Base-by-base conservation (phyloP, 2,113 vertebrate species). In the Phylloscopus trochiloides region DNA sequence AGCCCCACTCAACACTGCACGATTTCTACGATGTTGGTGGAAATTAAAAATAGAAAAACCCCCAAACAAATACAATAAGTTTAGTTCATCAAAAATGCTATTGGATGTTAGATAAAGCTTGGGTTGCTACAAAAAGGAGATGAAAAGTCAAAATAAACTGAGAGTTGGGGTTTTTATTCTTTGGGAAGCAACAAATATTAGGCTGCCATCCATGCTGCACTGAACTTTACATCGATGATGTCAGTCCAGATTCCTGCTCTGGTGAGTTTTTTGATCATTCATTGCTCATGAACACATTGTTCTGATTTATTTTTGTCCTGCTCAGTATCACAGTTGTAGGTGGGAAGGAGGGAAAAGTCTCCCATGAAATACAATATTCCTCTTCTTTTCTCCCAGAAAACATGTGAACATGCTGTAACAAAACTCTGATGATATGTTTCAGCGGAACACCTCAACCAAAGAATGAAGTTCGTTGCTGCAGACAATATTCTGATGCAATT, bases 241-340 rank as follows among this genome's bases (percentile, higher is more conserved):
- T 84, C 68, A 63, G 26, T 52, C 40, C 36, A 4, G 34, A 40
- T 71, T 89, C 75, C 83, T 72, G 54, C 48, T 85, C 66, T 92
- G 48, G 24, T 92, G 79, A 82, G 34, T 13, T 88, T 87, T 91
- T 86, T 71, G 21, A 57, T 94, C 32, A 25, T 70, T 58, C 21
- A 3, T 87, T 65, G 34, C 73, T 93, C 52, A 52, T 58, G 70
- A 95, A 73, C 45, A 38, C 36, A 26, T 86, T 72, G 51, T 73
- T 94, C 82, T 66, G 73, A 36, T 88, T 81, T 86, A 89, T 75
- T 93, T 79, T 96, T 87, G 42, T 84, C 75, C 59, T 45, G 25
- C 34, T 79, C 90, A 71, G 57, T 74, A 93, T 80, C 32, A 6
- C 47, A 62, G 8, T 66, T 87, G 59, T 85, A 90, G 75, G 87